Evolutionary conservation across 2,113 vertebrate species (phyloP).

Genomic region (Patagioenas fasciata): DNA sequence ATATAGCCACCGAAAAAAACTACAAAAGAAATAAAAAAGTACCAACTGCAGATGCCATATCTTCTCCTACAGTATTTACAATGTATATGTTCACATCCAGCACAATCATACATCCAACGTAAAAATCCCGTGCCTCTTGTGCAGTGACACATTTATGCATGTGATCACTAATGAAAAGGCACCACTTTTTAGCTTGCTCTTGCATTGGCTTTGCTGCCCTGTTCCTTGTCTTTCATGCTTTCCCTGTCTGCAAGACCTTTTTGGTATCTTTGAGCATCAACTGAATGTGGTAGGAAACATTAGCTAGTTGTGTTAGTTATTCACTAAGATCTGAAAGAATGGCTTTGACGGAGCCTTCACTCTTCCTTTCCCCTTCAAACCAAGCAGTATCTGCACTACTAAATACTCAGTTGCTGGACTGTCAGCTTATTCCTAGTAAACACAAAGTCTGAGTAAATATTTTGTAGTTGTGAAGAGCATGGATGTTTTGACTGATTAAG

Average conservation of each 20-base stretch:
- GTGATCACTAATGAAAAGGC: neutral
- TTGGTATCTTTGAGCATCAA: neutral
- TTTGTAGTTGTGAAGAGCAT: neutral
- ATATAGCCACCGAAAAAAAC: conserved; percentile 4
- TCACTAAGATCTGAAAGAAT: neutral
- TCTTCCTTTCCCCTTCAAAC: neutral
- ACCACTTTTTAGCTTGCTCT: neutral
- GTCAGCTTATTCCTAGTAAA: neutral
- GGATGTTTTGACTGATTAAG: conserved; percentile 7
- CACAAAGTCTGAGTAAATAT: conserved; percentile 12
- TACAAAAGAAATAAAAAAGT: neutral
- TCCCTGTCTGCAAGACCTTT: neutral
- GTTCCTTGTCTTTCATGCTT: neutral
- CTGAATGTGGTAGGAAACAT: neutral
- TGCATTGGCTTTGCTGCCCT: neutral
- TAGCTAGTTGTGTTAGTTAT: neutral
- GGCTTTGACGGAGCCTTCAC: neutral
- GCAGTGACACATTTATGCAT: rapidly evolving
- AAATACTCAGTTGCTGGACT: neutral
- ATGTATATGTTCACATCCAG: neutral
- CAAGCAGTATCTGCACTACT: neutral
- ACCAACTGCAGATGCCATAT: neutral
- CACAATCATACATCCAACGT: neutral
- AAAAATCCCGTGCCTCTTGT: neutral
- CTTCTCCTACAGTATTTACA: neutral